Percentiles rank a stretch among this genome's conserved stretches.
Conservation (phyloP, 2,797 vertebrate genomes). For the Menidia menidia region DNA sequence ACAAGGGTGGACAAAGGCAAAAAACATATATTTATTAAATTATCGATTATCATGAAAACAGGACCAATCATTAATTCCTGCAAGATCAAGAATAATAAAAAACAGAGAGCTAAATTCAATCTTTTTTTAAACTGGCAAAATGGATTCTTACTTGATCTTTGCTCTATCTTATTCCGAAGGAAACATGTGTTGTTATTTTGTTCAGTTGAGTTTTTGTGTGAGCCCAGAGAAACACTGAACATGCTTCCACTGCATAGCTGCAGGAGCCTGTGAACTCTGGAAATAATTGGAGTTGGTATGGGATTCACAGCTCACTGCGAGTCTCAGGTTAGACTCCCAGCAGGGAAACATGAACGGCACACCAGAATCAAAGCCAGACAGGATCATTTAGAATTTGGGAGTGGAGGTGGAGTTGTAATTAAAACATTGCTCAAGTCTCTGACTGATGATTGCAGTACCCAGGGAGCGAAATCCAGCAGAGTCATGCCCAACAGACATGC, state of each 20-base stretch:
- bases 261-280: slow-evolving; percentile 45
- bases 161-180: too few species aligned
- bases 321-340: slow-evolving; percentile 66
- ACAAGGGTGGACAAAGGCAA: too few species aligned
- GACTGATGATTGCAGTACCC: slow-evolving; percentile 58
- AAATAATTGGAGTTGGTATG: slow-evolving; percentile 65
- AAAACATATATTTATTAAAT: too few species aligned
- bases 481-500: slow-evolving; percentile 24
- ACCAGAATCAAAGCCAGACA: slow-evolving; percentile 47
- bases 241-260: slow-evolving; percentile 55
- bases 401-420: slow-evolving; percentile 62
- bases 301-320: slow-evolving; percentile 75
- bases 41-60: too few species aligned
- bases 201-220: slow-evolving; percentile 16
- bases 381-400: slow-evolving; percentile 62
- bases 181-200: background rate
- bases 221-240: slow-evolving; percentile 41
- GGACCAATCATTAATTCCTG: too few species aligned
- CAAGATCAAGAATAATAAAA: too few species aligned
- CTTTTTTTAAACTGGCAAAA: background rate
- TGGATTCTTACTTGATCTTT: background rate
- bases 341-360: slow-evolving; percentile 58
- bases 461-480: slow-evolving; percentile 49
- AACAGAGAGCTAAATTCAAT: too few species aligned
- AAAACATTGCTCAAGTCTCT: slow-evolving; percentile 73